phyloP scores from a whole-genome alignment of 2,888 invertebrate species.

The Trachelus iudaicus region DNA sequence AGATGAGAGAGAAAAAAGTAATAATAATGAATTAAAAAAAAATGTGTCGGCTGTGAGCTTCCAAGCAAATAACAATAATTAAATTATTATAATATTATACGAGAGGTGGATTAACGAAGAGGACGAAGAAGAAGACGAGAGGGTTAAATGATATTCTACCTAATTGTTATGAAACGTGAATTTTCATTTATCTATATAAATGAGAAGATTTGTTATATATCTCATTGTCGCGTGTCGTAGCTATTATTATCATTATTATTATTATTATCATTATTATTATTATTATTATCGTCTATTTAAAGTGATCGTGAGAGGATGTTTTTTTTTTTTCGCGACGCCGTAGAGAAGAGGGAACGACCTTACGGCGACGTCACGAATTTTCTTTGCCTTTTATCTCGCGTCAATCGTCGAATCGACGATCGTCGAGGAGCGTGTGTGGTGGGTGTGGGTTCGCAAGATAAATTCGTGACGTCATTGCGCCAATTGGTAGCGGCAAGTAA shows the following conservation, averaged over 20 bases:
- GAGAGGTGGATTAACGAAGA: constrained; percentile 13
- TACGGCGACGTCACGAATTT: too few relatives aligned
- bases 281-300: constrained; percentile 48
- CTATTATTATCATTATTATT: constrained; percentile 48
- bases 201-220: constrained; percentile 52
- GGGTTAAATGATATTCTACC: constrained; percentile 44
- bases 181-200: constrained; percentile 54
- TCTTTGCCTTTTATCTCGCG: too few relatives aligned
- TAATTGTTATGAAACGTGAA: constrained; percentile 58
- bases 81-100: constrained; percentile 63
- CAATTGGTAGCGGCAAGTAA: constrained; percentile 16
- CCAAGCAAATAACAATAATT: constrained; percentile 66
- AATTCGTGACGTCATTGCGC: constrained; percentile 25
- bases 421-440: too few relatives aligned
- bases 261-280: constrained; percentile 40
- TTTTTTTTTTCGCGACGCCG: too few relatives aligned
- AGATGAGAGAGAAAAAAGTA: constrained; percentile 16
- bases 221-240: constrained; percentile 56
- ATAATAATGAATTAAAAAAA: constrained; percentile 30
- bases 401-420: too few relatives aligned
- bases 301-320: constrained; percentile 6
- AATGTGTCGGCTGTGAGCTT: constrained; percentile 66
- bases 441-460: constrained; percentile 1
- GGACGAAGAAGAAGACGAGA: constrained; percentile 24
- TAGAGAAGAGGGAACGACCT: too few relatives aligned